Conservation (phyloP, 2,888 invertebrate genomes). For the Augiades crinisus region DNA sequence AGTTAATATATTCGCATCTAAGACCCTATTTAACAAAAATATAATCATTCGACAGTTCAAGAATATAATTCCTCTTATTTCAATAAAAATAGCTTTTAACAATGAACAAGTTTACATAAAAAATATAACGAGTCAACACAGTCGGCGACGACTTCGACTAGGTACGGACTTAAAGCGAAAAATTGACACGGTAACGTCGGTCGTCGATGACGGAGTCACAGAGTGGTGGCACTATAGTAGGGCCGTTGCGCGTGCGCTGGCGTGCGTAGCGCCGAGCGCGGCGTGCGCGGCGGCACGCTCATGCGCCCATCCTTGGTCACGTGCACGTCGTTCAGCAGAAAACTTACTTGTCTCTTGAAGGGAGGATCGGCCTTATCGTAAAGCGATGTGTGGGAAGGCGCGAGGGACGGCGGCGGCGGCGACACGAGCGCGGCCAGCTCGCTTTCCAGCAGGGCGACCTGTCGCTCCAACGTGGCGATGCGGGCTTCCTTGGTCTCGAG, state of each 20-base stretch:
- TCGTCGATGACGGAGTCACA: conserved; percentile 53
- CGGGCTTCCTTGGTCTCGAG: conserved; percentile 93
- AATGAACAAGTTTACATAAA: conserved; percentile 77
- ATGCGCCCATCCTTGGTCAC: conserved; percentile 86
- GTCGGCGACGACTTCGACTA: conserved; percentile 66
- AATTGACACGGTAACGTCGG: conserved; percentile 70
- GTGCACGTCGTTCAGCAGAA: conserved; percentile 90
- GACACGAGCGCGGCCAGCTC: conserved; percentile 83
- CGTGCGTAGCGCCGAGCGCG: conserved; percentile 46
- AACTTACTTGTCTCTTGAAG: conserved; percentile 93
- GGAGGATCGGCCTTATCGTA: conserved; percentile 84
- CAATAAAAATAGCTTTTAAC: conserved; percentile 78
- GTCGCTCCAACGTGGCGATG: conserved; percentile 93
- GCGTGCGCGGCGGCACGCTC: conserved; percentile 60
- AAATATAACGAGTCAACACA: conserved; percentile 73
- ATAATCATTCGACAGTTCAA: conserved; percentile 68
- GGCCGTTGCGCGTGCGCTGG: conserved; percentile 30
- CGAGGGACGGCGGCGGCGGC: conserved; percentile 78
- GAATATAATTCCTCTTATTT: conserved; percentile 73
- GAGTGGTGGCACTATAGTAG: conserved; percentile 68
- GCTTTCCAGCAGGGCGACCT: conserved; percentile 89
- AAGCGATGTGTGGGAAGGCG: conserved; percentile 80
- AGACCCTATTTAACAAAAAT: conserved; percentile 79
- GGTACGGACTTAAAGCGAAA: conserved; percentile 75
- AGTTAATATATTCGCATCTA: conserved; percentile 54